These are phyloP conservation scores for Leucopsar rothschildi DNA, from an alignment of 2,113 vertebrate genomes.

Conservation along the genomic window DNA sequence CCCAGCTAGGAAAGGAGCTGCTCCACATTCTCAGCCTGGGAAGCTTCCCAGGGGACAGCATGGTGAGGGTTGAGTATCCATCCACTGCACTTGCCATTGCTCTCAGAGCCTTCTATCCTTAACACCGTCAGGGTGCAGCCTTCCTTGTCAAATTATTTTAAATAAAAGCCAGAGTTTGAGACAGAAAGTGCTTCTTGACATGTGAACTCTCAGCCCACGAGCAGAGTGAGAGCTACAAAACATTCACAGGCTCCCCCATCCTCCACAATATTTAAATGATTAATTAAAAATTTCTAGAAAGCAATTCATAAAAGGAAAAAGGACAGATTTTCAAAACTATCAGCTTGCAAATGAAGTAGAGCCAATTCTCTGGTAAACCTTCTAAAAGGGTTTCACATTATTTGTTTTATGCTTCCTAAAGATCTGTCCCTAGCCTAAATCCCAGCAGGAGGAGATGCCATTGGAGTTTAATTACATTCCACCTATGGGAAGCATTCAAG, in stretches of 20 bases:
- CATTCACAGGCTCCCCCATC: not conserved
- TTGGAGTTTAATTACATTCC: constrained; percentile 70
- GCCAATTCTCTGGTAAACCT: constrained; percentile 2
- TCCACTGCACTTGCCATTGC: not conserved
- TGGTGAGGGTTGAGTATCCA: fast-evolving
- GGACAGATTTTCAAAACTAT: constrained; percentile 37
- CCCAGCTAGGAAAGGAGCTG: not conserved
- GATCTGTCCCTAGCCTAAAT: constrained; percentile 55
- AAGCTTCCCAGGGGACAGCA: not conserved
- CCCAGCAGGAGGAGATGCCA: constrained; percentile 58
- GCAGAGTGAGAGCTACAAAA: not conserved
- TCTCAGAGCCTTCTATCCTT: not conserved
- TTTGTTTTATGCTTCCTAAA: constrained; percentile 46
- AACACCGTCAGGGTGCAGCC: fast-evolving
- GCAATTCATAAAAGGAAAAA: constrained; percentile 8
- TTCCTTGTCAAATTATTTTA: not conserved
- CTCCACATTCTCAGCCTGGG: too few relatives aligned
- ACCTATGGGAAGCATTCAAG: constrained; percentile 60
- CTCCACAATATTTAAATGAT: not conserved
- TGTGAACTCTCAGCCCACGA: not conserved
- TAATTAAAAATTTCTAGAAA: constrained; percentile 49
- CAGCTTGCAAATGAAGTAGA: constrained; percentile 36
- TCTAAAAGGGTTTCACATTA: constrained; percentile 46
- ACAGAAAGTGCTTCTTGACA: not conserved
- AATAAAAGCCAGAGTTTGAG: not conserved